phyloP scores from a whole-genome alignment of 2,888 invertebrate species.

The Dynastes maya region DNA sequence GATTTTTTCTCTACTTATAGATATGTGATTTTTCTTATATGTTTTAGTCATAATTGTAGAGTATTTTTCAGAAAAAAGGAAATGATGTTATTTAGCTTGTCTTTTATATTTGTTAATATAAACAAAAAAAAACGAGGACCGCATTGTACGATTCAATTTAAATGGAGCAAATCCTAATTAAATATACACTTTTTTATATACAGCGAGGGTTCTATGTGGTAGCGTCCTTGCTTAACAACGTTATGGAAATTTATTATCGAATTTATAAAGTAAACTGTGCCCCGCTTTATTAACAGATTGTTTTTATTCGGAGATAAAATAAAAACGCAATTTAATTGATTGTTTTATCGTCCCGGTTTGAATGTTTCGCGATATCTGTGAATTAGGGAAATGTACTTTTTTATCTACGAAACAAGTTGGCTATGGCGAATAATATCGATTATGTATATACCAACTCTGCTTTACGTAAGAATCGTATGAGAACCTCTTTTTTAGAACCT shows the following conservation, averaged over 20 bases:
- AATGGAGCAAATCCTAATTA: slow-evolving; percentile 16
- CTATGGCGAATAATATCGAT: slow-evolving; percentile 8
- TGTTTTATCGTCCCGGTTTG: neutral
- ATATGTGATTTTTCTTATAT: neutral
- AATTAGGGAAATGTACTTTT: neutral
- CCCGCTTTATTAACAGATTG: too few relatives aligned
- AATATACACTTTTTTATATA: slow-evolving; percentile 3
- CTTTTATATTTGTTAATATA: too few relatives aligned
- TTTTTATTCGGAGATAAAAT: too few relatives aligned
- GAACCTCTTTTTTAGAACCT: too few relatives aligned
- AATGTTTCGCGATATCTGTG: neutral
- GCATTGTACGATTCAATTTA: slow-evolving; percentile 14
- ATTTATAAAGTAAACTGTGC: neutral
- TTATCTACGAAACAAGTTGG: neutral
- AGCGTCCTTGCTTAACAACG: slow-evolving; percentile 11
- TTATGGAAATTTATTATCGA: neutral
- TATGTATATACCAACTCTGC: neutral
- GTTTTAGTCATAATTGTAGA: neutral
- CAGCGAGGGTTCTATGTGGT: neutral
- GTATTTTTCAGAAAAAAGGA: neutral
- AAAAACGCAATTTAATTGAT: neutral
- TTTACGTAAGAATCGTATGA: too few relatives aligned
- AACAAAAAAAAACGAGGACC: too few relatives aligned
- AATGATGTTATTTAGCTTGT: too few relatives aligned
- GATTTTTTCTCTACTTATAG: neutral